phyloP scores from a whole-genome alignment of 2,113 vertebrate species.

The Bathybates hornii region DNA sequence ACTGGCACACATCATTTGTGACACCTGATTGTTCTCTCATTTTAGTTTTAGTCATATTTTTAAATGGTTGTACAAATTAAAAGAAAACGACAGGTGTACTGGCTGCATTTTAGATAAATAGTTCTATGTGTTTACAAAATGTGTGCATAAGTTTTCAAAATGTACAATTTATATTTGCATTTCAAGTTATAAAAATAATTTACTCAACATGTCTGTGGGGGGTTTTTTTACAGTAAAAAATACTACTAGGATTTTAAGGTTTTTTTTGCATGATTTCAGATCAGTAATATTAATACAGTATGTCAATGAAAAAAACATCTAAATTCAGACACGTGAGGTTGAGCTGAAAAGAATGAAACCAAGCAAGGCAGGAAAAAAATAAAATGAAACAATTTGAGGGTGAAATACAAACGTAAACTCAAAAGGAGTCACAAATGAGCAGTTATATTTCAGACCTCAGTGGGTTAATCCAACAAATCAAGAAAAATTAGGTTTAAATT shows the following conservation, averaged over 20 bases:
- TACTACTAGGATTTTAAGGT: background rate
- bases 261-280: background rate
- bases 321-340: background rate
- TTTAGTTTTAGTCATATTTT: too few relatives aligned
- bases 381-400: background rate
- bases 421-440: fast-evolving
- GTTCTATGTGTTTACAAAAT: too few relatives aligned
- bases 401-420: background rate
- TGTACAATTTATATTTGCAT: too few relatives aligned
- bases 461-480: fast-evolving
- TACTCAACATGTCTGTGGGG: too few relatives aligned
- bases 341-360: background rate
- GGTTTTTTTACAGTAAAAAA: too few relatives aligned
- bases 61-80: too few relatives aligned
- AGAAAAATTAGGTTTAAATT: fast-evolving
- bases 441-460: fast-evolving
- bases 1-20: too few relatives aligned
- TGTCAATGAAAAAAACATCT: fast-evolving
- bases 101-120: too few relatives aligned
- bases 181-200: too few relatives aligned
- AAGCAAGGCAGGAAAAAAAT: background rate
- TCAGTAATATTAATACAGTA: fast-evolving
- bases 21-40: too few relatives aligned
- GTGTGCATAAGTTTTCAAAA: too few relatives aligned
- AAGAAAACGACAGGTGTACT: too few relatives aligned